A percentile compares a stretch with the other conserved stretches of the same genome.
Conservation (phyloP, 2,113 vertebrate species). For the Odontesthes bonariensis region DNA sequence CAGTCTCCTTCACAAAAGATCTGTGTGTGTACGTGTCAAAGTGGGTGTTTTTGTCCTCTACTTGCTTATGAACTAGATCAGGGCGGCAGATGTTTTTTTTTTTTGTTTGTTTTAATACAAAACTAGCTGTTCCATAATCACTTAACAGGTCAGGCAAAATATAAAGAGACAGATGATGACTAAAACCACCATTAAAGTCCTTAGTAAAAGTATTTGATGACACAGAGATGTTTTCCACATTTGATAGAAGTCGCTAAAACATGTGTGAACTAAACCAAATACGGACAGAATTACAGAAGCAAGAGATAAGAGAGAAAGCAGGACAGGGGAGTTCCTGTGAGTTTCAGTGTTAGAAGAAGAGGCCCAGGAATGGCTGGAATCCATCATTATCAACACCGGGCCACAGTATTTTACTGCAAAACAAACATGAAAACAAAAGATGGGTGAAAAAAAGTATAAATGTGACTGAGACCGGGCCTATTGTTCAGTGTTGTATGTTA, state of each 20-base stretch:
- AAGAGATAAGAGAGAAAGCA: neutral
- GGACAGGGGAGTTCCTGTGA: neutral
- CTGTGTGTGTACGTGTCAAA: neutral
- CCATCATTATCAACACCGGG: slow-evolving; percentile 46
- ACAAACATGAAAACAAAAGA: slow-evolving; percentile 15
- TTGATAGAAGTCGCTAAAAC: too few species aligned
- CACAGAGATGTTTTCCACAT: too few species aligned
- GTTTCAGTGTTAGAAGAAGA: neutral
- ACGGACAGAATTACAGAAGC: neutral
- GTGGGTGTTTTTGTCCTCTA: neutral
- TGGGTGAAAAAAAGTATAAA: neutral
- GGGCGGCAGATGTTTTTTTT: neutral
- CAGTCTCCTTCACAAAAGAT: slow-evolving; percentile 10
- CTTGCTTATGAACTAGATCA: neutral
- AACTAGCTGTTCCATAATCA: neutral
- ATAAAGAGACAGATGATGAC: neutral
- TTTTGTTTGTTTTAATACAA: neutral
- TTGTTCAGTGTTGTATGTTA: neutral
- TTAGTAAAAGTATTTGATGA: too few species aligned
- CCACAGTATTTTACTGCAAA: slow-evolving; percentile 2
- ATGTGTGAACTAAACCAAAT: neutral
- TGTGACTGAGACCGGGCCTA: neutral
- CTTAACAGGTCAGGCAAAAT: neutral
- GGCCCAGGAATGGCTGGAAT: slow-evolving; percentile 59
- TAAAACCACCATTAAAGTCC: too few species aligned